Base-by-base conservation (phyloP, 2,888 invertebrate species). In the Tetrapedia diversipes region DNA sequence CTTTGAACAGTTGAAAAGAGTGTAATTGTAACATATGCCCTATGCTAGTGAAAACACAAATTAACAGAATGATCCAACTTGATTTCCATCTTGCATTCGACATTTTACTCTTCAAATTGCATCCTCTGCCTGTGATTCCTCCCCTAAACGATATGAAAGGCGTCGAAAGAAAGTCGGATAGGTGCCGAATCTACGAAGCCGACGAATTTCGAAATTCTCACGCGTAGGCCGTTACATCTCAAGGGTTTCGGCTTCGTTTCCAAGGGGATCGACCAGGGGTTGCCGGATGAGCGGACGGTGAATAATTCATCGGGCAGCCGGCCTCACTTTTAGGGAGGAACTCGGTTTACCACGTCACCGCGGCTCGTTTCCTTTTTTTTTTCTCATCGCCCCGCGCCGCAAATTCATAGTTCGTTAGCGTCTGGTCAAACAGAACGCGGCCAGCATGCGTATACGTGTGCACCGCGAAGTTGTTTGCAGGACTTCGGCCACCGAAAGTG, bases 341-440 rank as follows among this genome's bases (percentile, higher is more conserved):
- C 68, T 45, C 22, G 49, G 41, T 47, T 68, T 68, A 71, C 60
- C 66, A 49, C 45, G 45, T 47, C 43, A n/a, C 43, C 45, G 43
- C 59, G 29, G 51, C 43, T 37, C 45, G 61, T 41, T 74, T 82
- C 68, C 60, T 57, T 61, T 59, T 41, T 57, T 59, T 56, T 41
- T 53, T 71, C 66, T 59, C 37, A 56, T 54, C 57, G 59, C 63
- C 70, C n/a, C n/a, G n/a, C n/a, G n/a, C n/a, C 71, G 68, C 78
- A 75, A 84, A 86, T 86, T 81, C 86, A 77, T 76, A 86, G 79
- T 83, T 82, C 80, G 79, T 80, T 79, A 85, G 85, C 71, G 75
- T 6, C 72, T 57, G 72, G 70, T 66, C 83, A 84, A 84, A 84
- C 77, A 80, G 72, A 73, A 81, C 78, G 81, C 80, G 77, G 53